phyloP scores from a whole-genome alignment of 2,888 invertebrate genomes.

The Eupeodes luniger region DNA sequence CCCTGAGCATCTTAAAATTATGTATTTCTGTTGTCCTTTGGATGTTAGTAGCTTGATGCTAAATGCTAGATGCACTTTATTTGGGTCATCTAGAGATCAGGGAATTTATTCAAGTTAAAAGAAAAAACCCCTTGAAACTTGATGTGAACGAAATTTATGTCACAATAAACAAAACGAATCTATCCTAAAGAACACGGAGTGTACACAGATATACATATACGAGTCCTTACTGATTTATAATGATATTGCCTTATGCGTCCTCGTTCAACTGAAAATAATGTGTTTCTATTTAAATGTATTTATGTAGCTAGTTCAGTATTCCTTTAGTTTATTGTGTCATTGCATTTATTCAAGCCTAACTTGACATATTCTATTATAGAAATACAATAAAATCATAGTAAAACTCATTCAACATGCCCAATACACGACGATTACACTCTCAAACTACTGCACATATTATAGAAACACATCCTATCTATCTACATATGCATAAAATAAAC shows the following conservation, averaged over 20 bases:
- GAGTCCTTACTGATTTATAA: background rate
- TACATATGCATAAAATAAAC: slow-evolving; percentile 40
- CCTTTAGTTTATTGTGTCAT: background rate
- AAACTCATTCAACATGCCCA: slow-evolving; percentile 73
- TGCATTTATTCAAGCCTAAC: slow-evolving; percentile 51
- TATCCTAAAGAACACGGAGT: background rate
- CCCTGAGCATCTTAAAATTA: no score
- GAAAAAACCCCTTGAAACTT: background rate
- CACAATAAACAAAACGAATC: background rate
- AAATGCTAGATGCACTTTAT: no score
- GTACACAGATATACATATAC: background rate
- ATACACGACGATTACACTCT: slow-evolving; percentile 68
- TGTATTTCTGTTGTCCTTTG: no score
- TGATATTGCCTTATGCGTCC: slow-evolving; percentile 8
- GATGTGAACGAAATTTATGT: background rate
- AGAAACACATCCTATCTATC: no score
- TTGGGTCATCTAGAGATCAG: no score
- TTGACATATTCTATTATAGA: slow-evolving; percentile 60
- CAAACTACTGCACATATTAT: background rate
- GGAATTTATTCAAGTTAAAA: background rate
- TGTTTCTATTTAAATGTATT: slow-evolving; percentile 18
- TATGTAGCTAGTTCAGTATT: no score
- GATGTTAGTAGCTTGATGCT: no score
- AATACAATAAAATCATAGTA: slow-evolving; percentile 55
- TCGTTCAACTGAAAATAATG: slow-evolving; percentile 1